phyloP scores from a whole-genome alignment of 2,888 invertebrate species.

The Salpingus planirostris region DNA sequence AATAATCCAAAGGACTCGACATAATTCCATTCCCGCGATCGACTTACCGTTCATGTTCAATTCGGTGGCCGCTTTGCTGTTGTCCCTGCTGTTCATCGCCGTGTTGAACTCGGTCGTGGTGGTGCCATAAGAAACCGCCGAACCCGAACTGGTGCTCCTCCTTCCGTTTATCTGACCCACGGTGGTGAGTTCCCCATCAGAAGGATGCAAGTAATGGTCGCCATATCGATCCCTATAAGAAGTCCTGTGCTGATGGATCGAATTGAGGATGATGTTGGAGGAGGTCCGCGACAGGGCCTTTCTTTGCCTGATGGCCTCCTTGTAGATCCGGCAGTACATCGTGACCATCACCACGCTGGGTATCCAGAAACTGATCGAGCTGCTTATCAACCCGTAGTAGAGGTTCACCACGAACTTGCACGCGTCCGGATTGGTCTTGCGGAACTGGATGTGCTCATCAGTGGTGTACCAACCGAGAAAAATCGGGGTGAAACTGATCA shows the following conservation, averaged over 20 bases:
- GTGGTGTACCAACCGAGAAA: slow-evolving; percentile 80
- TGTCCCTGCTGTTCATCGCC: slow-evolving; percentile 41
- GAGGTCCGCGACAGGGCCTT: slow-evolving; percentile 79
- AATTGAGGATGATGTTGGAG: slow-evolving; percentile 75
- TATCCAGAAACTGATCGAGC: slow-evolving; percentile 88
- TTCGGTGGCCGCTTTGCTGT: slow-evolving; percentile 57
- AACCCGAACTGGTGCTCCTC: slow-evolving; percentile 51
- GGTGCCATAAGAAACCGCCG: slow-evolving; percentile 44
- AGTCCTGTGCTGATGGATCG: slow-evolving; percentile 72
- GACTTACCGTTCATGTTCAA: slow-evolving; percentile 62
- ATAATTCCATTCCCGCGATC: no score
- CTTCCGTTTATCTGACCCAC: slow-evolving; percentile 50
- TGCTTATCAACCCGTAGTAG: slow-evolving; percentile 80
- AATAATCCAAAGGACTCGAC: no score
- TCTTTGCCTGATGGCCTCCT: slow-evolving; percentile 74
- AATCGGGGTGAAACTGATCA: slow-evolving; percentile 90
- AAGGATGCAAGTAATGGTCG: slow-evolving; percentile 51
- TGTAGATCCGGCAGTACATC: slow-evolving; percentile 79
- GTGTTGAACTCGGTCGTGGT: slow-evolving; percentile 39
- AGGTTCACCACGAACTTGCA: slow-evolving; percentile 81
- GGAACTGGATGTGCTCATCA: slow-evolving; percentile 47
- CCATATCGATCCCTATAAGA: slow-evolving; percentile 47
- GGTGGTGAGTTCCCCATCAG: slow-evolving; percentile 47
- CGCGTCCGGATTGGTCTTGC: slow-evolving; percentile 58
- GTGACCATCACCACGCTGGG: slow-evolving; percentile 87